These are phyloP conservation scores for Ceratotherium simum DNA, from an alignment of 2,113 vertebrate species.

Conservation along the genomic window DNA sequence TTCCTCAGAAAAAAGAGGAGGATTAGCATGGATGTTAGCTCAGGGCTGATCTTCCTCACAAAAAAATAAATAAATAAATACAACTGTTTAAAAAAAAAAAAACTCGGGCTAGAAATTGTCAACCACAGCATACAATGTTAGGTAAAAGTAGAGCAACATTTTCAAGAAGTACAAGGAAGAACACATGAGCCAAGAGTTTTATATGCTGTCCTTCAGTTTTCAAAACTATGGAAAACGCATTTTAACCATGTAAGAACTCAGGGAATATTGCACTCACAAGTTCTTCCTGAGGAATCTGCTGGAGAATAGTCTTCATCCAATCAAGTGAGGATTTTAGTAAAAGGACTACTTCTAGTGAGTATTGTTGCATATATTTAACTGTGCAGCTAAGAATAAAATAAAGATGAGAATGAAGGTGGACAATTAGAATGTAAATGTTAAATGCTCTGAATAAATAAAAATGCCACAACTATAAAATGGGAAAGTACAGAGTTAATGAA, in stretches of 20 bases:
- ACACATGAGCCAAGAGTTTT: neutral
- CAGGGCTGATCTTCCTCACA: no score
- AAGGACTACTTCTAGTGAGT: neutral
- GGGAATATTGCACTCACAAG: neutral
- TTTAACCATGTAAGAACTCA: neutral
- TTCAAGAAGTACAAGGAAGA: neutral
- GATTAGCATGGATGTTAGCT: no score
- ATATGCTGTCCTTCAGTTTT: neutral
- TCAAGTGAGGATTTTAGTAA: neutral
- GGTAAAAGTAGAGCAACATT: neutral
- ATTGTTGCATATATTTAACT: conserved; percentile 1
- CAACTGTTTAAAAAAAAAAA: neutral
- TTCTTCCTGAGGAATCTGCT: neutral
- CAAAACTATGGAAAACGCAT: neutral
- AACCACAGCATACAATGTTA: neutral
- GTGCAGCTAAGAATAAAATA: neutral
- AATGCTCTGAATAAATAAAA: neutral
- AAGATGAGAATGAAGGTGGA: neutral
- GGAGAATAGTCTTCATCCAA: neutral
- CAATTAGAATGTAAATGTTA: conserved; percentile 18
- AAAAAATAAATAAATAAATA: no score
- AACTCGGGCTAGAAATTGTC: neutral
- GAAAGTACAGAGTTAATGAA: neutral
- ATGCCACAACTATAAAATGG: neutral
- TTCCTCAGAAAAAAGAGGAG: no score